Base-by-base conservation (phyloP, 2,888 invertebrate genomes). In the Drosophila picticornis region DNA sequence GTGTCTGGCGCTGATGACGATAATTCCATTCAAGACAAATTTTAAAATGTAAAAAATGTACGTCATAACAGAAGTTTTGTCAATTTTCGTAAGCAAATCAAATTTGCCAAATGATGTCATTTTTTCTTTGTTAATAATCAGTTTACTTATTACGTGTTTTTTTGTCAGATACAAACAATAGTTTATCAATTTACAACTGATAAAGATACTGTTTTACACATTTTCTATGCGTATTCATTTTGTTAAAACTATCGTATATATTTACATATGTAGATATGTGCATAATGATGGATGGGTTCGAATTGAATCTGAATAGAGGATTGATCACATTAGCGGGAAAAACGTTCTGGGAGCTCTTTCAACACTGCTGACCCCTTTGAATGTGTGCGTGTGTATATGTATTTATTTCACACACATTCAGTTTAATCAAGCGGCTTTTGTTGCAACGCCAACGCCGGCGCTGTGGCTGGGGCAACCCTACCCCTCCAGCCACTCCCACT, bases 391-490 rank as follows among this genome's bases (percentile, higher is more conserved):
- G 10, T 50, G 11, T 25, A 2, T 36, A 0, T 56, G 55, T n/a
- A 27, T 38, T n/a, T 22, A 64, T 50, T 27, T 53, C 67, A 22
- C 53, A 67, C 68, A 32, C 27, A 68, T 68, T 65, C 65, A 61
- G 66, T 75, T 83, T 83, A 84, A 84, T 84, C 87, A 84, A 88
- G 87, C 81, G 58, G 66, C 78, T 78, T 89, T 89, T 81, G 87
- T 86, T 81, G 53, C 58, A 58, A 62, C 32, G 57, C 36, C 58
- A 59, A 64, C 63, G 62, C 59, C 55, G 53, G 52, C 61, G 61
- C 56, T 59, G 50, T 36, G 11, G 29, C 25, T 58, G 48, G 29
- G 10, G 29, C 22, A 32, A 4, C 36, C 19, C 56, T 31, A 10
- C 34, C 32, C 19, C 13, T 5, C 5, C 10, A 1, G 9, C 22